These are phyloP conservation scores for Ornithoptera priamus DNA, from an alignment of 2,888 invertebrate genomes.

Conservation along the genomic window DNA sequence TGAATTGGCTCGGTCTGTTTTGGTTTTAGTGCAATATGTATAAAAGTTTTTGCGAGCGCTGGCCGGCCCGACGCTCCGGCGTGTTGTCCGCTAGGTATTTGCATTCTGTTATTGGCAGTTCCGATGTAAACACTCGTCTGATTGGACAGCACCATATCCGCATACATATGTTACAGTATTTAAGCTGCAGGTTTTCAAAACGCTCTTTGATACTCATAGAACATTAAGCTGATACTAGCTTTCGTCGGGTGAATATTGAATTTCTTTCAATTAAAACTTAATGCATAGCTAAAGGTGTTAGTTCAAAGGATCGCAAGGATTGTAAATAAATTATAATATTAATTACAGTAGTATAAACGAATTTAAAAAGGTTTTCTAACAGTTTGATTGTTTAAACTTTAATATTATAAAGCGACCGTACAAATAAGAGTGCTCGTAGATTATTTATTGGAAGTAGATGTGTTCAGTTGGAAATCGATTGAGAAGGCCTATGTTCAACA, in stretches of 20 bases:
- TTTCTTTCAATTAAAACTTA: not conserved
- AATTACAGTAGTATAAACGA: not conserved
- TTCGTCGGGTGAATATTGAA: not conserved
- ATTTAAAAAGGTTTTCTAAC: too few relatives aligned
- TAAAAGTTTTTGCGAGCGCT: slow-evolving; percentile 46
- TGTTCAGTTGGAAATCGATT: too few relatives aligned
- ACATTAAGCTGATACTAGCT: not conserved
- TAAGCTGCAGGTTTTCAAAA: slow-evolving; percentile 21
- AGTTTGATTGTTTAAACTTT: too few relatives aligned
- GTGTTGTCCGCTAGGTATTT: slow-evolving; percentile 64
- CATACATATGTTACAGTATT: slow-evolving; percentile 37
- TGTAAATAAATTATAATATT: not conserved
- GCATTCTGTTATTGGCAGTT: slow-evolving; percentile 73
- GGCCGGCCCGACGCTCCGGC: slow-evolving; percentile 39
- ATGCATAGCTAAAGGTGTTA: not conserved
- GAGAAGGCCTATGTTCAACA: too few relatives aligned
- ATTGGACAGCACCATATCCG: slow-evolving; percentile 54
- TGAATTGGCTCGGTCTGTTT: slow-evolving; percentile 37
- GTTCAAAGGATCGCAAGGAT: not conserved
- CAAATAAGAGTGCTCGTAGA: too few relatives aligned
- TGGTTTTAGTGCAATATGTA: slow-evolving; percentile 45
- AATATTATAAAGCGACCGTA: too few relatives aligned
- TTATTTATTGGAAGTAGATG: too few relatives aligned
- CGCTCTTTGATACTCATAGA: slow-evolving; percentile 17
- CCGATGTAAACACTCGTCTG: slow-evolving; percentile 67